Evolutionary conservation across 1,140 invertebrate species (phyloP).

Genomic region (Macrosteles quadrilineatus): DNA sequence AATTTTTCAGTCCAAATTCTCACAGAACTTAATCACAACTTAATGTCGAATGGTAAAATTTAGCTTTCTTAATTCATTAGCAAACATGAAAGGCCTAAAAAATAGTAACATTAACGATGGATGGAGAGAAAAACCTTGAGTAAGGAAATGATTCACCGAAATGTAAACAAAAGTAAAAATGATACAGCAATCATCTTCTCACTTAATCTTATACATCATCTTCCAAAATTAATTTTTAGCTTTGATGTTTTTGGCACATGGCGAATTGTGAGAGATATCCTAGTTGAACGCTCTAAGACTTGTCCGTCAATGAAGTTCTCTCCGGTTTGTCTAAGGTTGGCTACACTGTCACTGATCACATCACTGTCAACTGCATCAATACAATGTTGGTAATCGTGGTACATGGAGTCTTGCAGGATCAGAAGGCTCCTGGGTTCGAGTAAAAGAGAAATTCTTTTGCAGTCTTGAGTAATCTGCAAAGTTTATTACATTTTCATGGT

Average conservation of each 20-base stretch:
- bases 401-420: conserved; percentile 81
- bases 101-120: no score
- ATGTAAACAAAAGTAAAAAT: no score
- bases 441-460: conserved; percentile 61
- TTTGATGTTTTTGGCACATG: conserved; percentile 89
- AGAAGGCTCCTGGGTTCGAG: conserved; percentile 87
- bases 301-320: conserved; percentile 56
- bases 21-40: no score
- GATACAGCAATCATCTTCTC: no score
- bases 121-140: no score
- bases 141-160: no score
- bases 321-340: conserved; percentile 67
- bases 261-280: conserved; percentile 91
- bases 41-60: no score
- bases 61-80: no score
- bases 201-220: conserved; percentile 42
- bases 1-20: no score
- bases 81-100: no score
- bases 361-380: conserved; percentile 80
- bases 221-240: conserved; percentile 65
- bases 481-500: no score
- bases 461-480: no score
- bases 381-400: conserved; percentile 84
- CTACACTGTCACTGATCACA: conserved; percentile 61
- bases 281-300: conserved; percentile 63